Percentiles rank a stretch among this genome's conserved stretches.
These are phyloP conservation scores for Campoplex nolae DNA, from an alignment of 2,888 invertebrate species.

Conservation along the genomic window DNA sequence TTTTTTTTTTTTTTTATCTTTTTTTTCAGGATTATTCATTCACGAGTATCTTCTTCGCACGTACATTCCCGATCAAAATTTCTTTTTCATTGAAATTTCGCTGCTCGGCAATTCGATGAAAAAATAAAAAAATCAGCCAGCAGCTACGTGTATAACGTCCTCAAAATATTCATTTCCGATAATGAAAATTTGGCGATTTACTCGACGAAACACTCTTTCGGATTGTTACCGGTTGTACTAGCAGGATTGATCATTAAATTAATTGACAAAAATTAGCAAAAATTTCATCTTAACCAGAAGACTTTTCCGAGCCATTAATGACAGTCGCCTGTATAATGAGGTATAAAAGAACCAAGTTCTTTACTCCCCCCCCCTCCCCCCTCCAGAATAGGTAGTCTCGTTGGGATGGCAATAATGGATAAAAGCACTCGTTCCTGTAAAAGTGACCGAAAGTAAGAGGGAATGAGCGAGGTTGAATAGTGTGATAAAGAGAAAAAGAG, in stretches of 20 bases:
- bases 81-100: neutral
- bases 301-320: neutral
- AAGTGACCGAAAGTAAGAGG: constrained; percentile 45
- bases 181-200: too few species aligned
- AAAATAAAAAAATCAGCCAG: neutral
- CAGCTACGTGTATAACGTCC: neutral
- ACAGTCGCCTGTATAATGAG: constrained; percentile 7
- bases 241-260: neutral
- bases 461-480: constrained; percentile 47
- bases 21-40: neutral
- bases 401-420: constrained; percentile 46
- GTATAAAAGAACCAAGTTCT: neutral
- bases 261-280: neutral
- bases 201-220: neutral
- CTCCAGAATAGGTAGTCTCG: neutral
- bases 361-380: neutral
- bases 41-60: neutral
- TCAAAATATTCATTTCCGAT: neutral
- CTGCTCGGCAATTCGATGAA: neutral
- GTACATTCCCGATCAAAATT: neutral
- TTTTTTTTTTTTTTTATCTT: neutral
- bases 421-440: constrained; percentile 44
- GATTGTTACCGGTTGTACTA: neutral
- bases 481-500: constrained; percentile 32
- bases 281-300: neutral